These are phyloP conservation scores for Cyclophora albipunctata DNA, from an alignment of 2,888 invertebrate species.

Conservation along the genomic window DNA sequence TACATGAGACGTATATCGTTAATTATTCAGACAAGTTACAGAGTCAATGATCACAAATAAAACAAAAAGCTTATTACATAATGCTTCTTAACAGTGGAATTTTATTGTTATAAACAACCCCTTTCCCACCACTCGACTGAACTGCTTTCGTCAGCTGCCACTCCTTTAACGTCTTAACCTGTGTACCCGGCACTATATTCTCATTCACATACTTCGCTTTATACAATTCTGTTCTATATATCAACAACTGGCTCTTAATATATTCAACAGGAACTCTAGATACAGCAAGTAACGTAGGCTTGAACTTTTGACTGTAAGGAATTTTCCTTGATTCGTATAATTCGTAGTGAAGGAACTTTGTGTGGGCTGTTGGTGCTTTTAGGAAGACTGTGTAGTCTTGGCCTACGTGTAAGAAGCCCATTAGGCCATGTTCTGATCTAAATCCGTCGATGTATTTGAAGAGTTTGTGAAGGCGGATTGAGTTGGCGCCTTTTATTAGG, in stretches of 20 bases:
- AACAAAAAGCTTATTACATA: too few species aligned
- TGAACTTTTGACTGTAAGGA: constrained; percentile 30
- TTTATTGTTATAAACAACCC: constrained; percentile 22
- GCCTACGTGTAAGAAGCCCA: constrained; percentile 56
- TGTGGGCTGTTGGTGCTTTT: constrained; percentile 44
- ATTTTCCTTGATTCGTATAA: constrained; percentile 52
- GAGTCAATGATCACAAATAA: too few species aligned
- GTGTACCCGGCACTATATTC: constrained; percentile 50
- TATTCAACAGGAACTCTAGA: constrained; percentile 54
- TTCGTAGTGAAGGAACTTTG: constrained; percentile 48
- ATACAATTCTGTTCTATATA: constrained; percentile 43
- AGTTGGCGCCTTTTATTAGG: constrained; percentile 16
- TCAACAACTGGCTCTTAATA: constrained; percentile 47
- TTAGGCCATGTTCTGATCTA: constrained; percentile 43
- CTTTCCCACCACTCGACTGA: constrained; percentile 17
- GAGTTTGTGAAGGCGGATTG: constrained; percentile 51
- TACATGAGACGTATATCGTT: too few species aligned
- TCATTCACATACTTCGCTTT: constrained; percentile 46
- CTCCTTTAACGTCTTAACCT: constrained; percentile 52
- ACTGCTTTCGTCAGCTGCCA: constrained; percentile 58
- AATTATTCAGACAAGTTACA: too few species aligned
- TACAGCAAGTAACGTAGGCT: constrained; percentile 48
- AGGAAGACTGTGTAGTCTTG: constrained; percentile 53
- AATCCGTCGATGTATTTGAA: constrained; percentile 57
- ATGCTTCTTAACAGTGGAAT: constrained; percentile 30